Base-by-base conservation (phyloP, 2,113 vertebrate genomes). In the Candoia aspera region DNA sequence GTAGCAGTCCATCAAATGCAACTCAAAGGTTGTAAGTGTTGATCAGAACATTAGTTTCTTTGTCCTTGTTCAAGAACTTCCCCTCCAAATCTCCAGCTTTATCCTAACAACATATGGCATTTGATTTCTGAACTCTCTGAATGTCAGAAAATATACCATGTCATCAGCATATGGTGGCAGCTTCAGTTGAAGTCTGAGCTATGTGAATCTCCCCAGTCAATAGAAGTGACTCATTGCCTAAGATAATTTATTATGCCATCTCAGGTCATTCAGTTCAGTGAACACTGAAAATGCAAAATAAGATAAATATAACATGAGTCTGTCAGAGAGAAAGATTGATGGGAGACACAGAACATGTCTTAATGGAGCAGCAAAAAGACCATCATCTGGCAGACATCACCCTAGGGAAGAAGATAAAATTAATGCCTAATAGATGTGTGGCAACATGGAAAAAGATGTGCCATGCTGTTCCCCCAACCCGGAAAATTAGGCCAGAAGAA, bases 281-380 rank as follows among this genome's bases (percentile, higher is more conserved):
- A 86, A 0, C 13, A 2, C 0, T 1, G 90, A 89, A 2, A 33
- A 1, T 3, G 0, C 0, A 24, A 89, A 58, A 84, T 0, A 1
- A 26, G n/a, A 6, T 59, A 49, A 90, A 62, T 6, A 0, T 1
- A 93, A 93, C 57, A 0, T 0, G n/a, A 85, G 58, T 2, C 4
- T 29, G 24, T 42, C 10, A n/a, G 0, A 2, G 49, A 4, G 2
- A 8, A 57, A 26, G 29, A 1, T 5, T 88, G 89, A 33, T 0
- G 0, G 86, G 84, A 10, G 8, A 12, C 33, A 0, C 5, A 49
- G 3, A 2, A 6, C 53, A 46, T 21, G 33, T 59, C 15, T 24
- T 55, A 0, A 23, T 0, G 23, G 84, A 37, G 49, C 88, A 49
- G 26, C 15, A 13, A 90, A 5, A 6, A 26, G 57, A 58, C 4